A percentile compares a stretch with the other conserved stretches of the same genome.
These are phyloP conservation scores for Dinothrombium tinctorium DNA, from an alignment of 1,140 invertebrate genomes.

Conservation along the genomic window DNA sequence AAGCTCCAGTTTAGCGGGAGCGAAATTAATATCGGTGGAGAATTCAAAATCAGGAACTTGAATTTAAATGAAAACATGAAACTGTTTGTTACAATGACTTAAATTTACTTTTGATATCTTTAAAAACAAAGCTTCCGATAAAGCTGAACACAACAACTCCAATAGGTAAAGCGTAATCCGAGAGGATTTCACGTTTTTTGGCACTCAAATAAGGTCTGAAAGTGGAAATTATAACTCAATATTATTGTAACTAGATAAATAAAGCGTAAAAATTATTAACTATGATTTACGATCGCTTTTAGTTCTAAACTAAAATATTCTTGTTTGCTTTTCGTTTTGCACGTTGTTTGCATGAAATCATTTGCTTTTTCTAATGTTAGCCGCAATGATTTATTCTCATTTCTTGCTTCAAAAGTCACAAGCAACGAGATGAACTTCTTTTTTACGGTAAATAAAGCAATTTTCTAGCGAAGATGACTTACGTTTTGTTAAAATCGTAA, in stretches of 20 bases:
- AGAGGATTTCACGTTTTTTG: conserved; percentile 24
- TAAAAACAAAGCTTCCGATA: conserved; percentile 25
- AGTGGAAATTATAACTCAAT: conserved; percentile 11
- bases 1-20: conserved; percentile 22
- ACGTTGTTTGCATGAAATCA: too few relatives aligned
- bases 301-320: too few relatives aligned
- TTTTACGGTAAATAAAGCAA: conserved; percentile 12
- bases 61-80: conserved; percentile 2
- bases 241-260: not conserved
- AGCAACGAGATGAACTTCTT: not conserved
- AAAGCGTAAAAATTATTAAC: too few relatives aligned
- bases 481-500: conserved; percentile 31
- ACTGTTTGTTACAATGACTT: not conserved
- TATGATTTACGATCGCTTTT: too few relatives aligned
- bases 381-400: too few relatives aligned
- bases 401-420: too few relatives aligned
- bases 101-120: conserved; percentile 12
- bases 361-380: too few relatives aligned
- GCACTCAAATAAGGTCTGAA: conserved; percentile 26
- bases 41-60: conserved; percentile 27
- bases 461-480: too few relatives aligned
- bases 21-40: conserved; percentile 21
- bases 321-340: too few relatives aligned
- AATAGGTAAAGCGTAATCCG: conserved; percentile 28
- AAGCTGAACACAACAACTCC: conserved; percentile 27